These are phyloP conservation scores for Drosophila austrosaltans DNA, from an alignment of 2,888 invertebrate genomes.

Conservation along the genomic window DNA sequence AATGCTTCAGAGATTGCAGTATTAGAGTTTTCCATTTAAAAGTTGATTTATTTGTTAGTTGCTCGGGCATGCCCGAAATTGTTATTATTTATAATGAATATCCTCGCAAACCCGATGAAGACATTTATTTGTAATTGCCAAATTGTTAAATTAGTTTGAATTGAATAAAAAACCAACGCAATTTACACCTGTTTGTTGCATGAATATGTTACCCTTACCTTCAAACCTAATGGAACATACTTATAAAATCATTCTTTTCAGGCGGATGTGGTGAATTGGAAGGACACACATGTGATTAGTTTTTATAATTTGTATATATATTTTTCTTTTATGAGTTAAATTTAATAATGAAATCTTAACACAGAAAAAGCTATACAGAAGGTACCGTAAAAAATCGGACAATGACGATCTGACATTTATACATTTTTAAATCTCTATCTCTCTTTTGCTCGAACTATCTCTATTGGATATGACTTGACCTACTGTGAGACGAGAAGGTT, in stretches of 20 bases:
- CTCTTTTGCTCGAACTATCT: slow-evolving; percentile 15
- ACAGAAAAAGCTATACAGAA: slow-evolving; percentile 46
- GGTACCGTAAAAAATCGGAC: slow-evolving; percentile 29
- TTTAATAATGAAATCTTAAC: slow-evolving; percentile 66
- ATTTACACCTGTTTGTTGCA: slow-evolving; percentile 46
- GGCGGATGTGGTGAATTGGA: slow-evolving; percentile 65
- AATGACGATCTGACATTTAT: slow-evolving; percentile 28
- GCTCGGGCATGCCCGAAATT: slow-evolving; percentile 59
- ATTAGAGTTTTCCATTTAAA: slow-evolving; percentile 60
- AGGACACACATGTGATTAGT: slow-evolving; percentile 15
- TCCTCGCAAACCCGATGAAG: slow-evolving; percentile 69
- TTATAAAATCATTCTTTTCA: slow-evolving; percentile 41
- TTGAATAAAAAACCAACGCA: slow-evolving; percentile 40
- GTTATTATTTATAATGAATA: slow-evolving; percentile 57
- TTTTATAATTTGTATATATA: slow-evolving; percentile 43
- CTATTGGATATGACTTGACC: slow-evolving; percentile 63
- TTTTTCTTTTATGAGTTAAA: slow-evolving; percentile 56
- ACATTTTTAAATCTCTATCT: slow-evolving; percentile 39
- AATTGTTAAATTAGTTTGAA: slow-evolving; percentile 48
- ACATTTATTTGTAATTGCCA: slow-evolving; percentile 61
- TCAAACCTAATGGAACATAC: neutral
- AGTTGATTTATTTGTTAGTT: slow-evolving; percentile 53
- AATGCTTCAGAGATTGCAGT: slow-evolving; percentile 65
- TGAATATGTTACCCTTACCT: slow-evolving; percentile 17
- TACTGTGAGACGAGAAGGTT: slow-evolving; percentile 30